A percentile compares a stretch with the other conserved stretches of the same genome.
Evolutionary conservation across 1,140 invertebrate genomes (phyloP).

Genomic region (Philopotamus ludificatus): DNA sequence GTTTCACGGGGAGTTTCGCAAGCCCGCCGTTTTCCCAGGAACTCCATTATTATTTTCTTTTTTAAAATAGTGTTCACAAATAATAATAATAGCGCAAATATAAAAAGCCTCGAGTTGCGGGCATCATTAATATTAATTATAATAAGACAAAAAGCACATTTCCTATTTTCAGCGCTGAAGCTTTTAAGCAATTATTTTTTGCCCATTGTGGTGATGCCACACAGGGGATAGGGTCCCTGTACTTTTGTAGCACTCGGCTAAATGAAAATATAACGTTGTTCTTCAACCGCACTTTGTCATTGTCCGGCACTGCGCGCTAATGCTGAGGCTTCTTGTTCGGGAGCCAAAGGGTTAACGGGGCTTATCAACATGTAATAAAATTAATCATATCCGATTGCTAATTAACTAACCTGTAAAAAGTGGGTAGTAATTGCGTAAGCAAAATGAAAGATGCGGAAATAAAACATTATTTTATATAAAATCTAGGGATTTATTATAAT

Average conservation of each 20-base stretch:
- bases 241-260: slow-evolving; percentile 24
- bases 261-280: slow-evolving; percentile 38
- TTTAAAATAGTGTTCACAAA: too few relatives aligned
- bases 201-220: slow-evolving; percentile 24
- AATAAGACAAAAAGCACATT: slow-evolving; percentile 36
- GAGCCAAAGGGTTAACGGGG: too few relatives aligned
- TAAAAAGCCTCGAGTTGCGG: slow-evolving; percentile 10
- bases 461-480: too few relatives aligned
- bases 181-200: slow-evolving; percentile 36
- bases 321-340: neutral
- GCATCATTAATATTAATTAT: slow-evolving; percentile 40
- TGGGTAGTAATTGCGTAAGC: too few relatives aligned
- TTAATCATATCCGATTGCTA: too few relatives aligned
- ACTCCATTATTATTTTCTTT: too few relatives aligned
- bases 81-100: neutral
- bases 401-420: too few relatives aligned
- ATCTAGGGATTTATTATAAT: too few relatives aligned
- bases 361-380: too few relatives aligned
- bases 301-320: slow-evolving; percentile 14
- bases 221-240: slow-evolving; percentile 11
- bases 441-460: too few relatives aligned
- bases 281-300: slow-evolving; percentile 22
- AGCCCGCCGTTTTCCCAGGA: too few relatives aligned
- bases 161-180: slow-evolving; percentile 32
- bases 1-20: too few relatives aligned